Conservation (phyloP, 2,113 vertebrate species). For the Sus scrofa region DNA sequence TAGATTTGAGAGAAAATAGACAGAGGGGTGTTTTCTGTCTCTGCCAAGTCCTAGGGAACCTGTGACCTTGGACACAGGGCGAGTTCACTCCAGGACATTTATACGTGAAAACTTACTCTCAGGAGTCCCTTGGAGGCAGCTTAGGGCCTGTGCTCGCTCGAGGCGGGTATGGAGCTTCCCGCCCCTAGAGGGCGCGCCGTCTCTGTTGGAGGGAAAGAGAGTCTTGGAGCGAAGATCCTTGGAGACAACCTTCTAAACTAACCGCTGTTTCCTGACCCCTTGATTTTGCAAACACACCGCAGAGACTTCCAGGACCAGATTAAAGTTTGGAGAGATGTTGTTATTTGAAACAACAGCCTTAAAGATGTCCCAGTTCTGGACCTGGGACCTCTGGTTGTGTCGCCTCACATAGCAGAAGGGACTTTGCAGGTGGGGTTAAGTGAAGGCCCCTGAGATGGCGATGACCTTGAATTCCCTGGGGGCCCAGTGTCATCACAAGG, state of each 20-base stretch:
- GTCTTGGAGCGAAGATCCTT: not conserved
- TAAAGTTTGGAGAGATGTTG: not conserved
- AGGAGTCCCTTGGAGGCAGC: too few species aligned
- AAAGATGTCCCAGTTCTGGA: not conserved
- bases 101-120: not conserved
- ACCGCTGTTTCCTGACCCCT: not conserved
- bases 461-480: not conserved
- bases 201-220: not conserved
- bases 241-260: not conserved
- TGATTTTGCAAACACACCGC: not conserved
- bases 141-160: not conserved
- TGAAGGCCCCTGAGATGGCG: not conserved
- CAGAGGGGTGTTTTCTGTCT: not conserved
- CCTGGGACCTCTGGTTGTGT: not conserved
- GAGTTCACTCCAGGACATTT: not conserved
- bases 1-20: not conserved
- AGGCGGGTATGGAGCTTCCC: too few species aligned
- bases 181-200: slow-evolving; percentile 17
- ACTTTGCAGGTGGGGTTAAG: not conserved
- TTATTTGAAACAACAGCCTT: not conserved
- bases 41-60: not conserved
- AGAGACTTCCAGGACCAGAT: not conserved
- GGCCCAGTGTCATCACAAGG: not conserved
- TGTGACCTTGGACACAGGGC: not conserved
- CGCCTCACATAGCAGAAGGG: not conserved